Evolutionary conservation across 1,140 invertebrate genomes (phyloP).

Genomic region (Dreissena rostriformis): DNA sequence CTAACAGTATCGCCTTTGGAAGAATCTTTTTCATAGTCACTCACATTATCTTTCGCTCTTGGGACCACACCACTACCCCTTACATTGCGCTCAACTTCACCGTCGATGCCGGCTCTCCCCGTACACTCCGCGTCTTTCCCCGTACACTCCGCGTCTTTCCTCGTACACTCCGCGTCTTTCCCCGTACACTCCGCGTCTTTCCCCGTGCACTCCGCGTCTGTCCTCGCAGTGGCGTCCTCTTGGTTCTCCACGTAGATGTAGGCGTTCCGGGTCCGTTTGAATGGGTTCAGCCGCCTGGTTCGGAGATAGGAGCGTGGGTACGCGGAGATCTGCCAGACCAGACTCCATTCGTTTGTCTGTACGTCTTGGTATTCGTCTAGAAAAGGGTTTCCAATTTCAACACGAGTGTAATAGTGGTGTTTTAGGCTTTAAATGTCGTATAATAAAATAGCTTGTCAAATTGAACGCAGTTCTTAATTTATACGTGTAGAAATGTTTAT

Average conservation of each 20-base stretch:
- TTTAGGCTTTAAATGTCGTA: not conserved
- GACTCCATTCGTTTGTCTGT: slow-evolving; percentile 26
- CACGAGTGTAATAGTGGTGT: not conserved
- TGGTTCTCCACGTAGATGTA: slow-evolving; percentile 8
- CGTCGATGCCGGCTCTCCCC: too few species aligned
- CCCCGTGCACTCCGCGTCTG: not conserved
- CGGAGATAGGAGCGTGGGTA: slow-evolving; percentile 40
- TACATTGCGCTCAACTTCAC: too few species aligned
- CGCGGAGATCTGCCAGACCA: slow-evolving; percentile 36
- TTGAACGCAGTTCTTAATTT: not conserved
- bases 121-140: not conserved
- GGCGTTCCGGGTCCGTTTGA: slow-evolving; percentile 3
- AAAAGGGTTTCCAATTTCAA: not conserved
- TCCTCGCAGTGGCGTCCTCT: not conserved
- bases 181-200: too few species aligned
- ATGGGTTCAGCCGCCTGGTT: slow-evolving; percentile 28
- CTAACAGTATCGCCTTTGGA: not conserved
- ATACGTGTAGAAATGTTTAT: not conserved
- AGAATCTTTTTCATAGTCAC: not conserved
- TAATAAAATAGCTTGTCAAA: not conserved
- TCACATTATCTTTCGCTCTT: not conserved
- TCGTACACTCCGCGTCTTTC: too few species aligned
- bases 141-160: not conserved
- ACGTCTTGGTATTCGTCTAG: not conserved
- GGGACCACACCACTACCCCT: too few species aligned